phyloP scores from a whole-genome alignment of 2,888 invertebrate species.

The Eristalinus aeneus region DNA sequence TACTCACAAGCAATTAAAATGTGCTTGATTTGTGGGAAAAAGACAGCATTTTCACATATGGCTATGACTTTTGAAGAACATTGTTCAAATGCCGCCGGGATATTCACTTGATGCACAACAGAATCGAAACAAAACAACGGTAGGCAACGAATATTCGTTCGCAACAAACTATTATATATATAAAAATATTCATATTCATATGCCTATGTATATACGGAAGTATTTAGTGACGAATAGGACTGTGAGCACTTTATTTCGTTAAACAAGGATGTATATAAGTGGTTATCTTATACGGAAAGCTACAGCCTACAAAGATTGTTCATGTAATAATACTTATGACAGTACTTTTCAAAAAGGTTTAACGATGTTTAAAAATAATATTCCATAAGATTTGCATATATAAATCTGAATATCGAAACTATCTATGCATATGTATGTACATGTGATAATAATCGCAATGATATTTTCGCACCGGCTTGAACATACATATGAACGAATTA shows the following conservation, averaged over 20 bases:
- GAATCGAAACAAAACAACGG: slow-evolving; percentile 46
- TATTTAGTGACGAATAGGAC: slow-evolving; percentile 19
- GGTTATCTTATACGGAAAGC: slow-evolving; percentile 68
- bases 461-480: too few species aligned
- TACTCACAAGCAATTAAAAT: slow-evolving; percentile 62
- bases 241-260: slow-evolving; percentile 52
- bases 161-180: too few species aligned
- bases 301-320: slow-evolving; percentile 71
- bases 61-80: slow-evolving; percentile 41
- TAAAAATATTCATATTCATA: slow-evolving; percentile 9
- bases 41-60: slow-evolving; percentile 52
- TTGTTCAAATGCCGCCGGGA: slow-evolving; percentile 51
- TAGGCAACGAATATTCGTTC: slow-evolving; percentile 43
- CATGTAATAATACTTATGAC: slow-evolving; percentile 58
- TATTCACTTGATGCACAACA: slow-evolving; percentile 34
- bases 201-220: slow-evolving; percentile 6
- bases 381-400: slow-evolving; percentile 17
- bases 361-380: too few species aligned
- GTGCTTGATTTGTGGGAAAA: slow-evolving; percentile 38
- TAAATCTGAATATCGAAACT: not conserved
- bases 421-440: too few species aligned
- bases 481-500: too few species aligned
- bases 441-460: too few species aligned
- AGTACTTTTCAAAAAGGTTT: too few species aligned
- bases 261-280: slow-evolving; percentile 67